Evolutionary conservation across 2,888 invertebrate species (phyloP).

Genomic region (Tenodera sinensis): DNA sequence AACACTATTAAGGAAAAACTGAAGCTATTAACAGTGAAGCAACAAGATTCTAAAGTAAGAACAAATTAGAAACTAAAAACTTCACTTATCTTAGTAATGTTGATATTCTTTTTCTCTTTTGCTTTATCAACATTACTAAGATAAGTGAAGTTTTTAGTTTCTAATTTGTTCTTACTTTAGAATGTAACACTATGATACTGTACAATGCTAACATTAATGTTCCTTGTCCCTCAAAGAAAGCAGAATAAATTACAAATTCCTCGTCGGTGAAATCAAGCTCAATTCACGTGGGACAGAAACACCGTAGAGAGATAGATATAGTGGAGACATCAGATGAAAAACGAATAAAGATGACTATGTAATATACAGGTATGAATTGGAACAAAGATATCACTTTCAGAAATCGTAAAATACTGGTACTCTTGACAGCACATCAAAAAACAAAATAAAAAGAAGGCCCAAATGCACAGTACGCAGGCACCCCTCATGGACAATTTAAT

Average conservation of each 20-base stretch:
- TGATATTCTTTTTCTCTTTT: too few relatives aligned
- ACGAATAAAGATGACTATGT: conserved; percentile 13
- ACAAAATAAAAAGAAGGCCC: not conserved
- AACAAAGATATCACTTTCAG: conserved; percentile 27
- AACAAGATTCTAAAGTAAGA: too few relatives aligned
- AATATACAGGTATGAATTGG: conserved; percentile 28
- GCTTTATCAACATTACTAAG: too few relatives aligned
- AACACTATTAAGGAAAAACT: too few relatives aligned
- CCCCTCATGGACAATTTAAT: conserved; percentile 33
- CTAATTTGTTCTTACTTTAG: too few relatives aligned
- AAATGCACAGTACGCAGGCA: conserved; percentile 16
- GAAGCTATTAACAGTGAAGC: too few relatives aligned
- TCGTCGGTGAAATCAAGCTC: not conserved
- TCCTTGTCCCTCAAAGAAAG: conserved; percentile 22
- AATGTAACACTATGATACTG: conserved; percentile 28
- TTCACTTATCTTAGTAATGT: too few relatives aligned
- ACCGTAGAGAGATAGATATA: not conserved
- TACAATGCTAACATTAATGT: conserved; percentile 27
- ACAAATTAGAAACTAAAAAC: too few relatives aligned
- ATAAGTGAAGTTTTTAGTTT: too few relatives aligned
- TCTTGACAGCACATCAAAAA: conserved; percentile 12
- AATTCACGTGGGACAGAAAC: conserved; percentile 4
- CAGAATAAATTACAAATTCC: conserved; percentile 30
- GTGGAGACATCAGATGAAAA: conserved; percentile 17
- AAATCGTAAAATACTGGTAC: conserved; percentile 27